Base-by-base conservation (phyloP, 2,113 vertebrate genomes). In the Antigone vipio region DNA sequence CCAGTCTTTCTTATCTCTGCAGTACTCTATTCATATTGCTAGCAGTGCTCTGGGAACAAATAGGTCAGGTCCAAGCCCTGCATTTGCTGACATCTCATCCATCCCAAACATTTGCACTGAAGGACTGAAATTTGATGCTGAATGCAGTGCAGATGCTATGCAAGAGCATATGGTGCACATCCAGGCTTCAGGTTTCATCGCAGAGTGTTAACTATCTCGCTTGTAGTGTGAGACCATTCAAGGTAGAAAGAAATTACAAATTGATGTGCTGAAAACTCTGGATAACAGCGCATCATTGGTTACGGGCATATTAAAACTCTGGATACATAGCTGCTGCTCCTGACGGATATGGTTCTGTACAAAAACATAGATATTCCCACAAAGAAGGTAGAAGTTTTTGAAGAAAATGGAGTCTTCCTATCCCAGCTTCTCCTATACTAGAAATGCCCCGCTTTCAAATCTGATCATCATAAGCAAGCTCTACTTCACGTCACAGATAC, bases 161-260 rank as follows among this genome's bases (percentile, higher is more conserved):
- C 63, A 58, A 66, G 82, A 94, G n/a, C 91, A 83, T 20, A 64
- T 45, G 78, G 85, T 64, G 40, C 30, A 40, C 50, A 42, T 34
- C 82, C 71, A 68, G 69, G 91, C 91, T 60, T 95, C 79, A 72
- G 67, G 59, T 92, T 94, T 94, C 92, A 15, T 40, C 4, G 2
- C 60, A 30, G 42, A 30, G 60, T 9, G 40, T 35, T 58, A 73
- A 7, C 67, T 68, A 12, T 6, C 72, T 68, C 63, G 9, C 56
- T 67, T 35, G 34, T 22, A 29, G 49, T 0, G 2, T 35, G 42
- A 83, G 59, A 69, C 34, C 5, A 0, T 42, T 60, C 47, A 34
- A 84, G 45, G 66, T 0, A 79, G 58, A 72, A 92, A 89, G 35
- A 81, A 92, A 49, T 55, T 23, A 44, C 34, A 40, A 32, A 44